Evolutionary conservation across 2,797 vertebrate genomes (phyloP).

Genomic region (Ctenosaura bakeri): DNA sequence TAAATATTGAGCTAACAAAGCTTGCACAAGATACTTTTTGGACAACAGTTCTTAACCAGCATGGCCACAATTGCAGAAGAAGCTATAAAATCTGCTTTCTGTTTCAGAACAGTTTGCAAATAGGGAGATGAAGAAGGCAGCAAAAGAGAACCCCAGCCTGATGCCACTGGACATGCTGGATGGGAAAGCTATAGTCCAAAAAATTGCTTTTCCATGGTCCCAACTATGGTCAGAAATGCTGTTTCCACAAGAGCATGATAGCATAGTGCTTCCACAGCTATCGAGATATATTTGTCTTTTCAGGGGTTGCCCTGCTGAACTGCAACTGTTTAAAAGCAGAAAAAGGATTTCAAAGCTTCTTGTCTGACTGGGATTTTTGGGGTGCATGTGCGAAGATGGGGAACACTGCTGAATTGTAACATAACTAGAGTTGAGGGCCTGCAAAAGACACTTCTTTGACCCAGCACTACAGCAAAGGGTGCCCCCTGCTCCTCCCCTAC

Average conservation of each 20-base stretch:
- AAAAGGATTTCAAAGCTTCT: not conserved
- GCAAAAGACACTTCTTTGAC: not conserved
- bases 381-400: not conserved
- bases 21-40: not conserved
- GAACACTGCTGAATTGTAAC: not conserved
- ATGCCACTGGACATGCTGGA: too few relatives aligned
- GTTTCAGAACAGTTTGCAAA: not conserved
- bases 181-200: too few relatives aligned
- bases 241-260: not conserved
- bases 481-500: too few relatives aligned
- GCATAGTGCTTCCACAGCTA: not conserved
- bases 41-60: not conserved
- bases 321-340: constrained; percentile 1
- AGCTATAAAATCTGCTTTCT: not conserved
- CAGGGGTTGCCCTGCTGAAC: too few relatives aligned
- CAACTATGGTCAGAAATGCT: not conserved
- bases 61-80: not conserved
- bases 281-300: not conserved
- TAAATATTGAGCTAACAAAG: not conserved
- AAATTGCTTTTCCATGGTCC: too few relatives aligned
- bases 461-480: too few relatives aligned
- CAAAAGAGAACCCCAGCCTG: too few relatives aligned
- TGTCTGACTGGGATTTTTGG: not conserved
- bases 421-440: not conserved
- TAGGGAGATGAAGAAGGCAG: too few relatives aligned